phyloP scores from a whole-genome alignment of 2,113 vertebrate genomes.

The Todiramphus saurophagus region DNA sequence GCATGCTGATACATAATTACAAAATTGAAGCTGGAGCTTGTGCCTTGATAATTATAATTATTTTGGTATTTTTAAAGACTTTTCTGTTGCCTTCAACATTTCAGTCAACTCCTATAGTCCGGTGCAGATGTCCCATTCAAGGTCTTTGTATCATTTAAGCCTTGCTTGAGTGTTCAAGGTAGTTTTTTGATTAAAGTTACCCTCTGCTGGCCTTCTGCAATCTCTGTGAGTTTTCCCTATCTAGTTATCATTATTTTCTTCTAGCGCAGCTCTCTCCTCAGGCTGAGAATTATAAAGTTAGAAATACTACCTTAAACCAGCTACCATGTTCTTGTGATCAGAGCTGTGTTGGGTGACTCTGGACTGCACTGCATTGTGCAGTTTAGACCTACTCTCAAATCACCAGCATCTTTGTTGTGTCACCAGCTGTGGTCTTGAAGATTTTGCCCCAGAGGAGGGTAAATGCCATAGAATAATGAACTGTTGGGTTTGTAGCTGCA shows the following conservation, averaged over 20 bases:
- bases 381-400: background rate
- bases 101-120: background rate
- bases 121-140: background rate
- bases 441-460: background rate
- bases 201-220: background rate
- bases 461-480: background rate
- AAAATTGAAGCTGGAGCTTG: background rate
- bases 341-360: background rate
- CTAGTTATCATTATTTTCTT: background rate
- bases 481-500: background rate
- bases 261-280: background rate
- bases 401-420: background rate
- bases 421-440: background rate
- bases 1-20: background rate
- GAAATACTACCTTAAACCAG: background rate
- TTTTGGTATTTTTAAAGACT: background rate
- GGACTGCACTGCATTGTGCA: too few species aligned
- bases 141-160: background rate
- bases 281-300: background rate
- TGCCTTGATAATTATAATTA: background rate
- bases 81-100: background rate
- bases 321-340: background rate
- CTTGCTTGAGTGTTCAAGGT: background rate
- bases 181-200: background rate
- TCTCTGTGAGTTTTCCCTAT: background rate